Base-by-base conservation (phyloP, 1,140 invertebrate genomes). In the Drosophila lowei region DNA sequence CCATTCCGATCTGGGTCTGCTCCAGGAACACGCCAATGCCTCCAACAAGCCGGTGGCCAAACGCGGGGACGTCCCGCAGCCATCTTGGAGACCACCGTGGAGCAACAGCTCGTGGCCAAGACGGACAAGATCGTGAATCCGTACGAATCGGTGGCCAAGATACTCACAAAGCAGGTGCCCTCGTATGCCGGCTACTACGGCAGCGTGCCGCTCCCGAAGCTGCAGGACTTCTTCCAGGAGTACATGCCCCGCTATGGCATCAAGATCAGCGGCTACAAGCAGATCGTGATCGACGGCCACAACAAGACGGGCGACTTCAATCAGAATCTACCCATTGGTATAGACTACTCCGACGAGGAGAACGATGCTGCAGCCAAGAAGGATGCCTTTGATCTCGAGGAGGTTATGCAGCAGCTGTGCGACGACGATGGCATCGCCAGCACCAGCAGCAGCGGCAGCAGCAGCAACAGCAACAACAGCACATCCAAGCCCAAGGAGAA, bases 291-390 rank as follows among this genome's bases (percentile, higher is more conserved):
- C 49, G 81, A 86, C 30, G 63, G 61, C 46, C 74, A 55, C 49
- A 56, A 44, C 6, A 86, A 88, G 23, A 8, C 59, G 2, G 78
- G 44, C 18, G 46, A 46, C 0, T 86, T 86, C 6, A 78, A 88
- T 7, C 81, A 86, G 62, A 86, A 86, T 6, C 16, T 88, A 6
- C 81, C 83, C 25, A 86, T 86, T 13, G 81, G 81, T 15, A 21
- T 81, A 0, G 46, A 46, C 0, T 67, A 49, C 8, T 86, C 81
- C 1, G 81, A 88, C 1, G 77, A 86, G 3, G 81, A 86, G 9
- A 73, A 81, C 0, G 63, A 86, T 16, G 23, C 1, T 1, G 38
- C 42, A 0, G 46, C 18, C 2, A 55, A 30, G 15, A 5, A 23
- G 1, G 72, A 79, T 0, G 77, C 68, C 18, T 52, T 65, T n/a